Evolutionary conservation across 2,113 vertebrate species (phyloP), one percentile per base, ranked within the genome.

Genomic region (Epinephelus cyanopodus): DNA sequence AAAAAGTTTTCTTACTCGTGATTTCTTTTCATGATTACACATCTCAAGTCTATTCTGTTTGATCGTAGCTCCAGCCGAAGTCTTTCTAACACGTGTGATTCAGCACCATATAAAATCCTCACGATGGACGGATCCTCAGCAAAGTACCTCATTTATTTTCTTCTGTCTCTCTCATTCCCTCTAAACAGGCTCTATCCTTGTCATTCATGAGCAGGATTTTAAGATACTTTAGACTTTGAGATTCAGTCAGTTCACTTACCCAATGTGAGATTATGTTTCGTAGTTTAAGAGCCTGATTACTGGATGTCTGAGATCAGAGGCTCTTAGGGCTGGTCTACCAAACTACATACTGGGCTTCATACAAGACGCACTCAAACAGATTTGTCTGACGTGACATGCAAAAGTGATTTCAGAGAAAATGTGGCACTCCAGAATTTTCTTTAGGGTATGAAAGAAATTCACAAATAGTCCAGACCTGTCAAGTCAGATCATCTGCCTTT

Each of bases 21-120:
- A 23, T 63, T 77, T 79, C 29, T 48, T 63, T 66, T 67, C n/a
- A 82, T 60, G 54, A 19, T 75, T 69, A 57, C 62, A 48, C 57
- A 64, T 68, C 27, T 52, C 27, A 81, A 79, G 77, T 77, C 60
- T 39, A 80, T 89, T 89, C 80, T 72, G 63, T 88, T 89, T 84
- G 71, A 88, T 80, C 61, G 1, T 37, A 54, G 62, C 66, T 56
- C 27, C 60, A 45, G 60, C 29, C 10, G 1, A 18, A 47, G 42
- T 54, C 79, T 76, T 74, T 74, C 42, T 62, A 52, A 63, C 62
- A 77, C 14, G 3, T 66, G 50, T 77, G 79, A 77, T 66, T 82
- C 73, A 74, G 37, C 15, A 6, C 14, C 19, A 27, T n/a, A 77
- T 65, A 37, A 75, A 79, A 78, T 27, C 62, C 56, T 18, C 15